These are phyloP conservation scores for Tokudaia tokunoshimensis DNA, from an alignment of 2,797 vertebrate genomes.

Conservation along the genomic window DNA sequence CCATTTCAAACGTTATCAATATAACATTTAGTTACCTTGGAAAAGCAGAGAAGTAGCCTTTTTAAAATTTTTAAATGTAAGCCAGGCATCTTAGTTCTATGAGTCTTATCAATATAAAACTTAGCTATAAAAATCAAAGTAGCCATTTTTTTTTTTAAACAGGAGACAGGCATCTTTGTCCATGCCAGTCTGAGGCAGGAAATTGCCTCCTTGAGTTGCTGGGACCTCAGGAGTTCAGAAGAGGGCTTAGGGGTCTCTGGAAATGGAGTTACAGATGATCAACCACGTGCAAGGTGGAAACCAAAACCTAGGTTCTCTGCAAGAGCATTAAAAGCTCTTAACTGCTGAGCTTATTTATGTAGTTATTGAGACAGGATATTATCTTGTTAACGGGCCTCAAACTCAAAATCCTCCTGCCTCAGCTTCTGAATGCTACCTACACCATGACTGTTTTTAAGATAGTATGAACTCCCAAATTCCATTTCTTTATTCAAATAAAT, in stretches of 20 bases:
- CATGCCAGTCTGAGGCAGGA: neutral
- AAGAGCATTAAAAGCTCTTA: neutral
- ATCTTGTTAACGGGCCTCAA: neutral
- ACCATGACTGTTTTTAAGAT: neutral
- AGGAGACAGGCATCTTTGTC: neutral
- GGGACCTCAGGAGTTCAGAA: neutral
- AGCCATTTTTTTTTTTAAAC: neutral
- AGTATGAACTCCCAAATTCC: neutral
- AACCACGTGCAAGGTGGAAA: neutral
- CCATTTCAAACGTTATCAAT: neutral
- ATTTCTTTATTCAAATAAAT: neutral
- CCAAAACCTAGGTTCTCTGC: neutral
- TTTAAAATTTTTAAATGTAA: neutral
- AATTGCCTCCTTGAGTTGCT: neutral
- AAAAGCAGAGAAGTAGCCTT: neutral
- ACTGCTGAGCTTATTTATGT: neutral
- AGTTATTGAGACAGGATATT: neutral
- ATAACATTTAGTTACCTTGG: neutral
- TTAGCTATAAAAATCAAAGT: too few relatives aligned
- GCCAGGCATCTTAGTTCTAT: neutral
- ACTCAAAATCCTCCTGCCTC: neutral
- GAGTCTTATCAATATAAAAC: neutral
- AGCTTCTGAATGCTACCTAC: neutral
- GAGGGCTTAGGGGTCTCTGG: neutral
- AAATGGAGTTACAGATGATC: neutral